Base-by-base conservation (phyloP, 2,113 vertebrate species). In the Nansenia antarctica region DNA sequence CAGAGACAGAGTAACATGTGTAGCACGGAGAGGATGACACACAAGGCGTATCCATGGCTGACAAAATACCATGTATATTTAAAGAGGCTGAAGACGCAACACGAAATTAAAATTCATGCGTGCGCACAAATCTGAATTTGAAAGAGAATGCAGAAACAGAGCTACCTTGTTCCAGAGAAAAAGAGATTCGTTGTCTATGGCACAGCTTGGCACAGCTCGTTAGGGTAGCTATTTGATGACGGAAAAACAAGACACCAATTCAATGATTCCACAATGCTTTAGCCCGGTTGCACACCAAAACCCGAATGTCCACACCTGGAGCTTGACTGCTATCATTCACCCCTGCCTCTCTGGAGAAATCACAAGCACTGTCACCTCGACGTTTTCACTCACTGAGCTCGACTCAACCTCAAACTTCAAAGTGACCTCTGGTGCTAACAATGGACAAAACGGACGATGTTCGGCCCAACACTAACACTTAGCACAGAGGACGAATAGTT, bases 201-300 rank as follows among this genome's bases (percentile, higher is more conserved):
- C 74, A 59, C 39, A 57, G 79, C 68, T 57, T 62, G 76, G 81
- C 74, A 76, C 34, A 79, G 80, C 79, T 86, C 72, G 82, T 67
- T 82, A n/a, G n/a, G 74, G 52, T 78, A 84, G 60, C 81, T 81
- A 73, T 87, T 80, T 86, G 77, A 88, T 82, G 79, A 85, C 80
- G 76, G 70, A 78, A 86, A 83, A 86, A 87, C 14, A 79, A 88
- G 77, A 85, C 83, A 83, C 85, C 87, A 89, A 91, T 91, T 91
- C 88, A 88, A 89, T 89, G 83, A 89, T 88, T 91, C 86, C 85
- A 86, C 86, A 77, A 89, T 85, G 86, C 76, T 86, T 89, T 88
- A 80, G 86, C 72, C 84, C 85, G 87, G 80, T 82, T 82, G 83
- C n/a, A 87, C 72, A 79, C 82, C 69, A 69, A 82, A 82, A 78